phyloP scores from a whole-genome alignment of 1,140 invertebrate genomes.

The Zaprionus ornatus region DNA sequence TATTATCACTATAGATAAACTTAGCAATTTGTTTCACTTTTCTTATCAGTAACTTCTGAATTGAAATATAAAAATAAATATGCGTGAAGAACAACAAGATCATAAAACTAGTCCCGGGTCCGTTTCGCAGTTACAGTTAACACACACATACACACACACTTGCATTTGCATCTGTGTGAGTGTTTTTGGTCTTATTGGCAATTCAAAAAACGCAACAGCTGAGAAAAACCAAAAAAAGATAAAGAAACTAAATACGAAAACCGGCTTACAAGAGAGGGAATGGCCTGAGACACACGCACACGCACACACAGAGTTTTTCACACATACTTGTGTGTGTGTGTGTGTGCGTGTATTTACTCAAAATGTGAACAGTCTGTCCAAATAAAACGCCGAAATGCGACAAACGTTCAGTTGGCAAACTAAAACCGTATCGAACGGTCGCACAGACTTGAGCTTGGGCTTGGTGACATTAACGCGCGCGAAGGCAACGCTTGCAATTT shows the following conservation, averaged over 20 bases:
- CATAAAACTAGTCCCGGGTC: constrained; percentile 8
- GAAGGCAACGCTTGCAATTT: constrained; percentile 24
- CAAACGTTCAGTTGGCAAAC: constrained; percentile 66
- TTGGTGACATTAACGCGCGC: constrained; percentile 34
- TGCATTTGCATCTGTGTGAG: constrained; percentile 12
- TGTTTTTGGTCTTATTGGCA: constrained; percentile 6
- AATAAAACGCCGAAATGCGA: constrained; percentile 59
- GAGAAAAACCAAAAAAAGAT: constrained; percentile 12
- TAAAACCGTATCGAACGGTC: constrained; percentile 66
- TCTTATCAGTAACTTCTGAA: no score
- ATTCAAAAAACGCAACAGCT: constrained; percentile 21
- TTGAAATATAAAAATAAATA: not conserved
- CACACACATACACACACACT: constrained; percentile 1
- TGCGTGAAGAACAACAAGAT: not conserved
- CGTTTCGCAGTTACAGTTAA: constrained; percentile 24
- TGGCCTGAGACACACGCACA: constrained; percentile 22
- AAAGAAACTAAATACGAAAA: constrained; percentile 49
- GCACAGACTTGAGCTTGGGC: constrained; percentile 40
- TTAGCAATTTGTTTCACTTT: not conserved
- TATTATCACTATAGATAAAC: not conserved
- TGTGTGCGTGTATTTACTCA: constrained; percentile 20
- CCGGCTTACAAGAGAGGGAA: constrained; percentile 64
- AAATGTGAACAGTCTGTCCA: constrained; percentile 25
- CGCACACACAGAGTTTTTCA: not conserved
- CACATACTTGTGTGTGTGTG: constrained; percentile 4